Conservation (phyloP, 2,888 invertebrate species). For the Ornithoptera priamus region DNA sequence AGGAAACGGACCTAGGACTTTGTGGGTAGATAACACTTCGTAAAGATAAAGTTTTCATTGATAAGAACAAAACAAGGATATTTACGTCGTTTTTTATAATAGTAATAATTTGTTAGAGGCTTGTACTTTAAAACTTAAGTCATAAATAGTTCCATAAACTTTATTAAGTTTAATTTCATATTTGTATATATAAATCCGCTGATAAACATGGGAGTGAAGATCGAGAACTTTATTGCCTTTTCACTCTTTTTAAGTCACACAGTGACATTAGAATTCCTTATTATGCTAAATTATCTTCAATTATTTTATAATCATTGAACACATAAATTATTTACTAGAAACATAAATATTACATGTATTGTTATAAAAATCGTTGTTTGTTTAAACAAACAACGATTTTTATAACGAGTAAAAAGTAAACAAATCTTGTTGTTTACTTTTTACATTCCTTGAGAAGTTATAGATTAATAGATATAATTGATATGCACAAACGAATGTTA, state of each 20-base stretch:
- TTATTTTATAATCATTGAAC: not conserved
- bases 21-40: constrained; percentile 54
- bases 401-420: too few relatives aligned
- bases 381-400: too few relatives aligned
- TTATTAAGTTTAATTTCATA: not conserved
- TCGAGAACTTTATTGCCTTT: not conserved
- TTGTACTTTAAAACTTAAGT: not conserved
- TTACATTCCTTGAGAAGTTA: too few relatives aligned
- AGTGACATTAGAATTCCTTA: not conserved
- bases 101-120: not conserved
- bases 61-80: constrained; percentile 15
- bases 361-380: too few relatives aligned
- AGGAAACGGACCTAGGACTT: constrained; percentile 51
- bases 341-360: too few relatives aligned
- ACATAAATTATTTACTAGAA: too few relatives aligned
- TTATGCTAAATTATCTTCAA: not conserved
- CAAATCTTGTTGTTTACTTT: too few relatives aligned
- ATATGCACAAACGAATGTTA: too few relatives aligned
- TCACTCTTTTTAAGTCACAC: not conserved
- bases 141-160: not conserved
- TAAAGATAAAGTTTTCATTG: constrained; percentile 13
- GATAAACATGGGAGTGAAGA: constrained; percentile 3
- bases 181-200: constrained; percentile 10
- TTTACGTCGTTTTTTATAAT: too few relatives aligned
- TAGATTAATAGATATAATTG: too few relatives aligned